Conservation (phyloP, 1,140 invertebrate genomes). For the Cheumatopsyche charites region DNA sequence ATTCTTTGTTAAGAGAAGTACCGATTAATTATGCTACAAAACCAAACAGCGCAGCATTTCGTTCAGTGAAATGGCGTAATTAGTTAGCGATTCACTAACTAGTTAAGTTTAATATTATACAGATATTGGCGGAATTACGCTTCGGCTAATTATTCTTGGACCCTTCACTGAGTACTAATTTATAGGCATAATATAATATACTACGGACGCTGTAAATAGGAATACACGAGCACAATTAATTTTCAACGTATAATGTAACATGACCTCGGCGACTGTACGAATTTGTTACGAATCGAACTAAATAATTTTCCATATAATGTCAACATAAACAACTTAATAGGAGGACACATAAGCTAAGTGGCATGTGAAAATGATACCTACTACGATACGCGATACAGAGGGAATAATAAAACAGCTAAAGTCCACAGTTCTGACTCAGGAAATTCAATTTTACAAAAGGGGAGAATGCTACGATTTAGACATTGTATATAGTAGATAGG, state of each 20-base stretch:
- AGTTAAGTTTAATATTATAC: constrained; percentile 13
- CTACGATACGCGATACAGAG: no score
- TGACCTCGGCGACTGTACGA: background rate
- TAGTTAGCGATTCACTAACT: background rate
- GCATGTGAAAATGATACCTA: no score
- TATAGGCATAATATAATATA: background rate
- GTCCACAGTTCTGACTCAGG: no score
- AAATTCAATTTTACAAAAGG: no score
- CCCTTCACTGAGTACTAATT: background rate
- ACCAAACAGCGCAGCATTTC: background rate
- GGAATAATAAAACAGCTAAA: no score
- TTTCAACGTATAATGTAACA: background rate
- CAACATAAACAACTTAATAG: no score
- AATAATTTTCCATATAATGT: no score
- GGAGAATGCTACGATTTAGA: no score
- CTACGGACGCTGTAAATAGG: background rate
- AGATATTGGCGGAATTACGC: background rate
- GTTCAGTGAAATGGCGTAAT: background rate
- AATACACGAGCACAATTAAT: constrained; percentile 8
- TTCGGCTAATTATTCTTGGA: constrained; percentile 14
- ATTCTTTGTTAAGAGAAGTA: no score
- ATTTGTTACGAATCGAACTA: no score
- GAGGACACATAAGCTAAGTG: no score
- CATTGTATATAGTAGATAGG: no score
- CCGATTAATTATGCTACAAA: background rate